phyloP scores from a whole-genome alignment of 2,113 vertebrate genomes.

The Actinemys pallida region DNA sequence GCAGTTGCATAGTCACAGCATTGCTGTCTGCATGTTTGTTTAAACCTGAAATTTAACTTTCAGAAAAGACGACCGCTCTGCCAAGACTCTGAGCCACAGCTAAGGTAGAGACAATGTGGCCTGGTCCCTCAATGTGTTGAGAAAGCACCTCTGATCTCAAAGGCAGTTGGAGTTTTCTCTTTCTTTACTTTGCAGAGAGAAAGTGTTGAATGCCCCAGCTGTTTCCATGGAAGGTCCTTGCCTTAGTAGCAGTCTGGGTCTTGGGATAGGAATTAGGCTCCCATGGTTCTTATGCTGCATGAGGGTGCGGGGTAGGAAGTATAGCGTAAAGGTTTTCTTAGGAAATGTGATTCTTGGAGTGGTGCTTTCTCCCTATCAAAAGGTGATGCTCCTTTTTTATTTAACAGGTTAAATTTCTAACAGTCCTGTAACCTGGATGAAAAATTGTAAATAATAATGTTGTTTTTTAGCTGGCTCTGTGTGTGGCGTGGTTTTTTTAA shows the following conservation, averaged over 20 bases:
- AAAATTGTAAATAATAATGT: constrained; percentile 51
- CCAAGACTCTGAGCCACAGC: neutral
- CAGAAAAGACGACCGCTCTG: neutral
- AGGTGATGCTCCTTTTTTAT: neutral
- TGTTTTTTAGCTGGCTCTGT: neutral
- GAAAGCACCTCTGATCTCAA: neutral
- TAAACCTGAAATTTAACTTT: accelerated
- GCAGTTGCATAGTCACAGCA: accelerated
- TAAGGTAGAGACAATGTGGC: neutral
- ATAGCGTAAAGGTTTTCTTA: accelerated
- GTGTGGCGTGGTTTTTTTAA: neutral
- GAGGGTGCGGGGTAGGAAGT: accelerated
- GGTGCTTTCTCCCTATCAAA: no score
- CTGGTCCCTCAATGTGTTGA: neutral
- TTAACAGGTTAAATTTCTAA: accelerated
- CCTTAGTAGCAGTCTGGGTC: neutral
- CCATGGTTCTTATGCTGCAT: accelerated
- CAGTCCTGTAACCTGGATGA: neutral
- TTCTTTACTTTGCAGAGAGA: neutral
- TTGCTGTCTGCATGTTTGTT: neutral
- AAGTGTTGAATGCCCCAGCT: accelerated
- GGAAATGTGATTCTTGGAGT: neutral
- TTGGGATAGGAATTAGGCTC: accelerated
- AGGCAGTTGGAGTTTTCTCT: neutral
- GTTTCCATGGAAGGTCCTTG: neutral